Conservation (phyloP, 2,797 vertebrate genomes). For the Phalanger gymnotis region DNA sequence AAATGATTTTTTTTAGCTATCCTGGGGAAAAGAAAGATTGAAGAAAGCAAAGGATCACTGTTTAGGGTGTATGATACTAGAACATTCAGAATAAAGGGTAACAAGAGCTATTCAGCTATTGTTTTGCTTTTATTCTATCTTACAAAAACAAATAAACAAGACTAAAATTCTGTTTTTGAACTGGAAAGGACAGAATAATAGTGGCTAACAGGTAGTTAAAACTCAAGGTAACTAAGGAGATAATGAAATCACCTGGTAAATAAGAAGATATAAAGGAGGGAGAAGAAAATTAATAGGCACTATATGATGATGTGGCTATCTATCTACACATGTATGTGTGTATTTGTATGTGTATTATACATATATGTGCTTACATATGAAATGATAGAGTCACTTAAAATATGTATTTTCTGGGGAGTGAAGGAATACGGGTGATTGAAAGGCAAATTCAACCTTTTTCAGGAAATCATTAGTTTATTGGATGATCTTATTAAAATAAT, state of each 20-base stretch:
- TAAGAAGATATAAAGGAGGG: background rate
- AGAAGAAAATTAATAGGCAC: background rate
- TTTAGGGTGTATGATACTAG: background rate
- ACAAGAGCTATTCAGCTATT: background rate
- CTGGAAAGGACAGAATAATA: background rate
- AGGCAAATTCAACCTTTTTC: background rate
- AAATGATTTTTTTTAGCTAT: no score
- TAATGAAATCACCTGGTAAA: background rate
- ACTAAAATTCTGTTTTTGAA: background rate
- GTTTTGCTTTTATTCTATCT: background rate
- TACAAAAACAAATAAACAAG: background rate
- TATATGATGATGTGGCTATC: background rate
- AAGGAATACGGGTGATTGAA: background rate
- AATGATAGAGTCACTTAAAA: background rate
- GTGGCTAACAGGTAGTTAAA: background rate
- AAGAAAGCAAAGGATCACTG: no score
- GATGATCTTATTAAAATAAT: background rate
- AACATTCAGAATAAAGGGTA: background rate
- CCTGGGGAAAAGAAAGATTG: no score
- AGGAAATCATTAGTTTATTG: background rate
- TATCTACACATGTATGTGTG: background rate
- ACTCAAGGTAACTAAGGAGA: background rate
- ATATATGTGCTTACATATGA: background rate
- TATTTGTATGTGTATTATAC: no score
- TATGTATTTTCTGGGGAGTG: background rate